phyloP scores from a whole-genome alignment of 1,140 invertebrate species.

The Drosophila lacertosa region DNA sequence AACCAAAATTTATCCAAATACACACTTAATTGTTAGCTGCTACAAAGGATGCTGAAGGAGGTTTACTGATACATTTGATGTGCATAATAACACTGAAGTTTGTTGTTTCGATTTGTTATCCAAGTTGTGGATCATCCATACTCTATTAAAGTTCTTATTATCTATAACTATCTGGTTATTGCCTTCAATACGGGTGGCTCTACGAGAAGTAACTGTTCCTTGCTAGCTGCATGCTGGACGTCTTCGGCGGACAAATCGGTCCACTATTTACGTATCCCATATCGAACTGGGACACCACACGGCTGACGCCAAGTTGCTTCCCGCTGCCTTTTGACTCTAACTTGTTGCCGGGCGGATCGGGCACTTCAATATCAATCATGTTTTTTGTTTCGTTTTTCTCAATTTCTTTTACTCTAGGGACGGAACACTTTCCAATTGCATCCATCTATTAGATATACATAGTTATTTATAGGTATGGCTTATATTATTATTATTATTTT shows the following conservation, averaged over 20 bases:
- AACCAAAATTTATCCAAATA: conserved; percentile 23
- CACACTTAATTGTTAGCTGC: conserved; percentile 24
- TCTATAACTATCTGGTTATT: conserved; percentile 8
- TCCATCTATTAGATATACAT: conserved; percentile 8
- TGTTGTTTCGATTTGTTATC: conserved; percentile 46
- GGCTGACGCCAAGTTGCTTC: background rate
- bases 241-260: conserved; percentile 51
- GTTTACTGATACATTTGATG: conserved; percentile 29
- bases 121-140: conserved; percentile 42
- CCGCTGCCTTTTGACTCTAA: background rate
- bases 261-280: conserved; percentile 13
- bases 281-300: background rate
- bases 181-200: background rate
- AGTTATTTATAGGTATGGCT: background rate
- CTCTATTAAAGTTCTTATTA: conserved; percentile 63
- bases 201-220: conserved; percentile 68
- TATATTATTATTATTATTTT: too few species aligned
- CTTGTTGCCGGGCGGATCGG: too few species aligned
- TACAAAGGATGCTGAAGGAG: conserved; percentile 28
- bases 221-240: conserved; percentile 57
- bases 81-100: conserved; percentile 29
- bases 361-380: background rate
- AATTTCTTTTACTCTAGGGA: background rate
- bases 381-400: background rate
- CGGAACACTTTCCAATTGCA: background rate